Conservation (phyloP, 2,113 vertebrate genomes). For the Thamnophis sirtalis region DNA sequence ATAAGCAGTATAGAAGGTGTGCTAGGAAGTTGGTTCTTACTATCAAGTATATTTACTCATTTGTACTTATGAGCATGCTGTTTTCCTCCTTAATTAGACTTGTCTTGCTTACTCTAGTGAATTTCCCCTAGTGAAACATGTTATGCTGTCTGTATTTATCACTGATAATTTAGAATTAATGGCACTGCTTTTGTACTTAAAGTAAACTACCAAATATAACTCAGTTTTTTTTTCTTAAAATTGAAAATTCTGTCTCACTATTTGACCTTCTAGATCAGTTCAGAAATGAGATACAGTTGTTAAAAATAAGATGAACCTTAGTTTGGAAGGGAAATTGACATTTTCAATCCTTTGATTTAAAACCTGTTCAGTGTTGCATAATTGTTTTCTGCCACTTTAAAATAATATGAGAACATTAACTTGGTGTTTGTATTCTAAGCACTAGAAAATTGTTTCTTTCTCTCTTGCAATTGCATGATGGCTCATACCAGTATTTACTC, state of each 20-base stretch:
- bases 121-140: background rate
- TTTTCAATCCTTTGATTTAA: background rate
- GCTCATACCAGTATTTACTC: slow-evolving; percentile 52
- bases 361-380: background rate
- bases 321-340: background rate
- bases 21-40: slow-evolving; percentile 15
- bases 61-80: slow-evolving; percentile 27
- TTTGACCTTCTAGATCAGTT: background rate
- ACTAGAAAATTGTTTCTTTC: slow-evolving; percentile 55
- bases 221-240: background rate
- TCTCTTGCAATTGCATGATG: slow-evolving; percentile 68
- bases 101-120: slow-evolving; percentile 36
- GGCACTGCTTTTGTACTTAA: background rate
- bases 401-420: background rate
- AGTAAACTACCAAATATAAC: background rate
- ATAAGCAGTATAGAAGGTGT: slow-evolving; percentile 19
- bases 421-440: slow-evolving; percentile 54
- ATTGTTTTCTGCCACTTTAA: background rate
- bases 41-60: slow-evolving; percentile 7
- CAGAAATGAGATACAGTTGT: background rate
- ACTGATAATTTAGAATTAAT: background rate
- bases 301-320: background rate
- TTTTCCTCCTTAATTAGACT: slow-evolving; percentile 8
- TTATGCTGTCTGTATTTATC: background rate
- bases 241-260: background rate